A percentile compares a stretch with the other conserved stretches of the same genome.
Conservation (phyloP, 2,113 vertebrate genomes). For the Pelecanus crispus region DNA sequence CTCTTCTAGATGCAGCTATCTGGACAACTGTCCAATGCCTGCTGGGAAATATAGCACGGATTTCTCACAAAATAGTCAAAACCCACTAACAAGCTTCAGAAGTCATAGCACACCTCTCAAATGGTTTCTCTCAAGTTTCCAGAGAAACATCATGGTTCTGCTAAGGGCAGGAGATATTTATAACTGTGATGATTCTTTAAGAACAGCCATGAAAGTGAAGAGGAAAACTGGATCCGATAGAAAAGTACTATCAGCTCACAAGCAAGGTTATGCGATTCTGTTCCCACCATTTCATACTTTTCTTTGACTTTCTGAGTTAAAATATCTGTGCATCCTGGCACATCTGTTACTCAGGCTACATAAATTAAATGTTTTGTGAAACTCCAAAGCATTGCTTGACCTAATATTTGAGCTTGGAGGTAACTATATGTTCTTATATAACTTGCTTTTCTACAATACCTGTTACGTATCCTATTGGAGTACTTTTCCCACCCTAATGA, state of each 20-base stretch:
- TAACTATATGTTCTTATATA: background rate
- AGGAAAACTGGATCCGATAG: background rate
- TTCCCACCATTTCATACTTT: background rate
- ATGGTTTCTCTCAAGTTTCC: background rate
- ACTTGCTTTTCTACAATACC: background rate
- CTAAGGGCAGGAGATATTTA: background rate
- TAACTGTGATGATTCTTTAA: background rate
- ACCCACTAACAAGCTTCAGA: background rate
- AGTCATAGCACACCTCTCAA: background rate
- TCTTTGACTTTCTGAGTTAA: background rate
- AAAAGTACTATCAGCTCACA: background rate
- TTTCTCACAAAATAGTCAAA: background rate
- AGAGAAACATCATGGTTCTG: background rate
- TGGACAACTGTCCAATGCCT: background rate
- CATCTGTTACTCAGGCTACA: background rate
- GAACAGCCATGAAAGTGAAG: background rate
- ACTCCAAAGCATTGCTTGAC: background rate
- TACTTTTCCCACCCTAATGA: background rate
- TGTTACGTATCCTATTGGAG: background rate
- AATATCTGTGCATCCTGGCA: background rate
- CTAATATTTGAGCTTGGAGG: background rate
- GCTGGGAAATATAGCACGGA: background rate
- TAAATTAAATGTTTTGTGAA: background rate
- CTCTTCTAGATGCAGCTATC: background rate
- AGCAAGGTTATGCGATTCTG: background rate